Evolutionary conservation across 2,888 invertebrate genomes (phyloP).

Genomic region (Uloborus plumipes): DNA sequence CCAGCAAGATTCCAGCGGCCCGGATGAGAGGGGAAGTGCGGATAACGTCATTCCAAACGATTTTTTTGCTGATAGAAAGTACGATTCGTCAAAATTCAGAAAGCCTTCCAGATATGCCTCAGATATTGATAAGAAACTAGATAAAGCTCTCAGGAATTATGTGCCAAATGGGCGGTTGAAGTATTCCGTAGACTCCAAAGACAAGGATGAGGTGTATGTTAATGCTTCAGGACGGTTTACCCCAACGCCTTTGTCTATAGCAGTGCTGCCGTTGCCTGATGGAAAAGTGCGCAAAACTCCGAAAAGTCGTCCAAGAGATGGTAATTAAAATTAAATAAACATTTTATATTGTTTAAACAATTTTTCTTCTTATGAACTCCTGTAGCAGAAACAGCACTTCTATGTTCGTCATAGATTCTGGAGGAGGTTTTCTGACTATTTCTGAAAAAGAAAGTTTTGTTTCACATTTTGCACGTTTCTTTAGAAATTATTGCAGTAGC

Average conservation of each 20-base stretch:
- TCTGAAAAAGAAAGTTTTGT: no score
- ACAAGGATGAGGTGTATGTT: conserved; percentile 22
- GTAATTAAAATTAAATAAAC: conserved; percentile 3
- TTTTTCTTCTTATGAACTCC: no score
- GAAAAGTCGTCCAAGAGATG: not conserved
- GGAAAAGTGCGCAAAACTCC: not conserved
- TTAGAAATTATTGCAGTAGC: no score
- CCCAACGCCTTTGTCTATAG: conserved; percentile 39
- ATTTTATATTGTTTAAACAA: no score
- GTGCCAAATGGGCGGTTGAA: conserved; percentile 38
- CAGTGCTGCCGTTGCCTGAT: conserved; percentile 27
- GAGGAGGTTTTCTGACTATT: no score
- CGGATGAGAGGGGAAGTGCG: conserved; percentile 1
- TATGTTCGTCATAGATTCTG: no score
- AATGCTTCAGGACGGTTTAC: conserved; percentile 22
- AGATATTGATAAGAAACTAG: conserved; percentile 7
- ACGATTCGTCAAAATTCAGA: not conserved
- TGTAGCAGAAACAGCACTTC: no score
- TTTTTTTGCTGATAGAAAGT: conserved; percentile 15
- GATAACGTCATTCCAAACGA: conserved; percentile 11
- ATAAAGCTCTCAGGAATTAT: conserved; percentile 9
- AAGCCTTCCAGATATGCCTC: not conserved
- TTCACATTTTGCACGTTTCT: no score
- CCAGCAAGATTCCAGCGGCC: conserved; percentile 38
- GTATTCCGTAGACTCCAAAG: conserved; percentile 37